Percentiles rank a stretch among this genome's conserved stretches.
phyloP scores from a whole-genome alignment of 2,113 vertebrate genomes.

The Paraplagusia blochii region DNA sequence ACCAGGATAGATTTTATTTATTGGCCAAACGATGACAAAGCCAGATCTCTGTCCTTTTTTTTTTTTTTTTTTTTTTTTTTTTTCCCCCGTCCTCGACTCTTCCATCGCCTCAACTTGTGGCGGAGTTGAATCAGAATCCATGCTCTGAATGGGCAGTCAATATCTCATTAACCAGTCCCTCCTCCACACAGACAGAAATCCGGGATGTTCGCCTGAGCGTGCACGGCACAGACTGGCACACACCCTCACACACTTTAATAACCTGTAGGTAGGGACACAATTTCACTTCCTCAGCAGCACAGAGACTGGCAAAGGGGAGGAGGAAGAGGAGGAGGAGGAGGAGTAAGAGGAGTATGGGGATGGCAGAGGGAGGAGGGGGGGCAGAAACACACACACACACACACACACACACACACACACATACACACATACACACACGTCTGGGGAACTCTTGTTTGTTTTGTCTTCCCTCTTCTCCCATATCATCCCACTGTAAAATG shows the following conservation, averaged over 20 bases:
- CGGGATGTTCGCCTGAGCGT: slow-evolving; percentile 54
- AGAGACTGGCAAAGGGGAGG: slow-evolving; percentile 21
- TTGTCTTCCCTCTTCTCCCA: slow-evolving; percentile 12
- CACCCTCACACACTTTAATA: slow-evolving; percentile 65
- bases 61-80: slow-evolving; percentile 19
- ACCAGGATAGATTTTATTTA: background rate
- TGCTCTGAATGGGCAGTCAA: slow-evolving; percentile 78
- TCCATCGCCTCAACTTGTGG: slow-evolving; percentile 31
- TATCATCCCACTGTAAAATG: slow-evolving; percentile 4
- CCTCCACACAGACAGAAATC: slow-evolving; percentile 56
- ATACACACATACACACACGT: background rate
- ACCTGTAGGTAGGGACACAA: slow-evolving; percentile 66
- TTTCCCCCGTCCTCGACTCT: slow-evolving; percentile 35
- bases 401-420: background rate
- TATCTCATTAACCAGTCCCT: slow-evolving; percentile 78
- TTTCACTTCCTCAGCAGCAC: slow-evolving; percentile 55
- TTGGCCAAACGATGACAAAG: background rate
- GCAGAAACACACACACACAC: background rate
- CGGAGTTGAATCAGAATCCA: slow-evolving; percentile 78
- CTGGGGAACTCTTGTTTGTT: slow-evolving; percentile 29
- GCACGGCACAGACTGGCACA: slow-evolving; percentile 57
- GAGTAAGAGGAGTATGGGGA: too few species aligned
- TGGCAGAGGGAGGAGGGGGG: background rate
- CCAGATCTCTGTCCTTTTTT: slow-evolving; percentile 7
- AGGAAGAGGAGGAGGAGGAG: background rate